These are phyloP conservation scores for Aphidius colemani DNA, from an alignment of 2,888 invertebrate species.

Conservation along the genomic window DNA sequence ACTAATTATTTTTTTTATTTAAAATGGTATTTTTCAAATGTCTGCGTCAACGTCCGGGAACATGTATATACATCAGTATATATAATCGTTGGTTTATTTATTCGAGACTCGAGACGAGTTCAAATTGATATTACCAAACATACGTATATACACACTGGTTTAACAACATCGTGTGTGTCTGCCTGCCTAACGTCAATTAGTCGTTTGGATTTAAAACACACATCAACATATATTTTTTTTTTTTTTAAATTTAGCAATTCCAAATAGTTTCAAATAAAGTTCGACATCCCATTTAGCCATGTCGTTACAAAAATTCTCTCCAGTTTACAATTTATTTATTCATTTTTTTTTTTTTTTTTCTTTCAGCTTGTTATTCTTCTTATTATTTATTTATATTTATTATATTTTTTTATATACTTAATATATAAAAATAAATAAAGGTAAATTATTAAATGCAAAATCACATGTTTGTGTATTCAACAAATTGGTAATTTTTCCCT, in stretches of 20 bases:
- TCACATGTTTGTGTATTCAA: constrained; percentile 39
- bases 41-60: constrained; percentile 48
- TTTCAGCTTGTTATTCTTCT: background rate
- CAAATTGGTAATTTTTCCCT: constrained; percentile 55
- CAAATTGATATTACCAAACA: constrained; percentile 44
- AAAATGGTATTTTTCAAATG: constrained; percentile 9
- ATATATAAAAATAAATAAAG: background rate
- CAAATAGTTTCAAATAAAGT: too few relatives aligned
- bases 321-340: too few relatives aligned
- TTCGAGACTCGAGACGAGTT: constrained; percentile 37
- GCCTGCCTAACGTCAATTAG: constrained; percentile 53
- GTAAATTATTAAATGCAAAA: constrained; percentile 4
- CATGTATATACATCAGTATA: constrained; percentile 29
- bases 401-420: background rate
- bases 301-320: too few relatives aligned
- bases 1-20: too few relatives aligned
- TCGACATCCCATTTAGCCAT: too few relatives aligned
- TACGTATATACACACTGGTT: constrained; percentile 22
- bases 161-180: constrained; percentile 44
- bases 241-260: too few relatives aligned
- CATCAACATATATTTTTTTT: background rate
- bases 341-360: background rate
- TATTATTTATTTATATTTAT: background rate
- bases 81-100: constrained; percentile 51
- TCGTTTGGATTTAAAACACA: constrained; percentile 9